Conservation (phyloP, 2,113 vertebrate genomes). For the Nanger granti region DNA sequence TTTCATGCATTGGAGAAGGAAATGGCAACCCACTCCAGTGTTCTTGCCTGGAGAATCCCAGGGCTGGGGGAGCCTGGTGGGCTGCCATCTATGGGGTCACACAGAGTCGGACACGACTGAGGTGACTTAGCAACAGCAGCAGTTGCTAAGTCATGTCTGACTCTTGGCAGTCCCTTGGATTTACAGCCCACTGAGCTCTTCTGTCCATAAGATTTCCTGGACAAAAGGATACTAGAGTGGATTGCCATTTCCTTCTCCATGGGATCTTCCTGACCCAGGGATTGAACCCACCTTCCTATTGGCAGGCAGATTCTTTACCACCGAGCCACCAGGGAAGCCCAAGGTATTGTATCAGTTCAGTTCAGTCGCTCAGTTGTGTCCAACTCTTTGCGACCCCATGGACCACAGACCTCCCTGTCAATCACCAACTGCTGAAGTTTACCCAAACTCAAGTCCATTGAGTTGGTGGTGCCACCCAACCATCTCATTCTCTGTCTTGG, state of each 20-base stretch:
- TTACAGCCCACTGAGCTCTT: neutral
- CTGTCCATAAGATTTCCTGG: neutral
- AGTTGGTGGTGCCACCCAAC: neutral
- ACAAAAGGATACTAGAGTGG: neutral
- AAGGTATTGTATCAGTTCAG: neutral
- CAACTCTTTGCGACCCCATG: rapidly evolving
- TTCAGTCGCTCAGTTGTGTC: neutral
- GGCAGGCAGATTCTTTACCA: neutral
- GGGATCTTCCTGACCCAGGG: neutral
- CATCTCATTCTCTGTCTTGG: neutral
- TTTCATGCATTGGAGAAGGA: too few species aligned
- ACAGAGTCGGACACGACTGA: too few species aligned
- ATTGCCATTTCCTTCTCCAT: neutral
- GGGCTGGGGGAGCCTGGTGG: too few species aligned
- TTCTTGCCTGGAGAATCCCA: too few species aligned
- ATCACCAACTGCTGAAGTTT: neutral
- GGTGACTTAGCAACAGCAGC: too few species aligned
- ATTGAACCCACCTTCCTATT: neutral
- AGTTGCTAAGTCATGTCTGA: neutral
- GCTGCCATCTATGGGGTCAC: too few species aligned
- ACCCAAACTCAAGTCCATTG: neutral
- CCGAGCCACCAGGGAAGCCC: neutral
- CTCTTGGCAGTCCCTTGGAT: neutral
- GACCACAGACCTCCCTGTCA: neutral
- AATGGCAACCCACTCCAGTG: too few species aligned